A percentile compares a stretch with the other conserved stretches of the same genome.
phyloP scores from a whole-genome alignment of 30 jellyfish, hydroid and myxozoan species.

The Clytia hemisphaerica region DNA sequence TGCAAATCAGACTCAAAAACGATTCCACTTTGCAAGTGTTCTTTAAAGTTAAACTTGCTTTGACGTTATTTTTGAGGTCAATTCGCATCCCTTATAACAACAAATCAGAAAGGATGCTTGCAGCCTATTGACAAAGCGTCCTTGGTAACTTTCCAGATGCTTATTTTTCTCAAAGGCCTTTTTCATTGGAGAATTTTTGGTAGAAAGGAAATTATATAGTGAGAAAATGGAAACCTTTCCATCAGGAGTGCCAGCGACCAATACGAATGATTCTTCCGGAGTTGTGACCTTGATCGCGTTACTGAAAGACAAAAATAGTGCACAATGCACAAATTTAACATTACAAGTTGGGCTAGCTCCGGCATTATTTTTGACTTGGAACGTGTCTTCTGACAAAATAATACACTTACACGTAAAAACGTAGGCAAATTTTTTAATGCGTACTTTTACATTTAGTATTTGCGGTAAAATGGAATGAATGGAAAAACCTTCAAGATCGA shows the following conservation, averaged over 20 bases:
- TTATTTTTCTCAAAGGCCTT: no score
- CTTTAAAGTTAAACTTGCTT: no score
- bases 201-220: no score
- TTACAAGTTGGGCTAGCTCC: neutral
- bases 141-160: no score
- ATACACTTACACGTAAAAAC: neutral
- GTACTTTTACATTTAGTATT: neutral
- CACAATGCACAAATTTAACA: neutral
- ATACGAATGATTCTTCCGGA: slow-evolving; percentile 84
- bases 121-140: no score
- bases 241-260: slow-evolving; percentile 55
- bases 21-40: no score
- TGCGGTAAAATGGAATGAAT: neutral
- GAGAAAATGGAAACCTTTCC: slow-evolving; percentile 62
- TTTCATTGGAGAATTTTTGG: no score
- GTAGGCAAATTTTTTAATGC: neutral
- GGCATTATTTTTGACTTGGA: neutral
- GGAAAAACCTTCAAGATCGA: no score
- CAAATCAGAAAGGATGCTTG: no score
- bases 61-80: no score
- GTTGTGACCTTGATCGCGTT: slow-evolving; percentile 65
- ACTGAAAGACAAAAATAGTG: slow-evolving; percentile 13
- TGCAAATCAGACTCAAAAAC: no score
- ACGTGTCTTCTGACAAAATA: neutral
- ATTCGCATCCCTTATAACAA: no score